Evolutionary conservation across 1,140 invertebrate genomes (phyloP).

Genomic region (Atta colombica): DNA sequence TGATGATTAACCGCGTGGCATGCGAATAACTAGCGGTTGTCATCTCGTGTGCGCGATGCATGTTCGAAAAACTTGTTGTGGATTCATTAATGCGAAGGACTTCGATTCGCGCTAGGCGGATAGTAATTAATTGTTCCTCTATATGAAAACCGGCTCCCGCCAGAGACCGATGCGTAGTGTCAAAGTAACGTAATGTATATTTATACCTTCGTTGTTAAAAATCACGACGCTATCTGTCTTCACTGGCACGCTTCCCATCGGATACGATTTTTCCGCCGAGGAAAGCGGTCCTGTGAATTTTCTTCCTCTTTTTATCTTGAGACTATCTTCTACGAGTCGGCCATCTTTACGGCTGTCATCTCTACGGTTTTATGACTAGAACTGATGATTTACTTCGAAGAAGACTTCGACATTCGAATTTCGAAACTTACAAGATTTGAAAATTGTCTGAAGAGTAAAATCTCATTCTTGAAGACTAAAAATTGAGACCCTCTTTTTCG

Average conservation of each 20-base stretch:
- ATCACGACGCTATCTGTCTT: not conserved
- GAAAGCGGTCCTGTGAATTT: not conserved
- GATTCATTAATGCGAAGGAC: conserved; percentile 4
- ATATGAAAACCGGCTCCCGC: conserved; percentile 29
- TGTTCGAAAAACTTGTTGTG: not conserved
- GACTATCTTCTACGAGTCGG: not conserved
- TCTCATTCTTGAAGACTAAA: no score
- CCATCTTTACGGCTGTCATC: no score
- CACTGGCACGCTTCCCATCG: not conserved
- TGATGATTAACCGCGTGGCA: conserved; percentile 27
- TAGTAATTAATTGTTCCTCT: conserved; percentile 29
- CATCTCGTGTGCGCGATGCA: not conserved
- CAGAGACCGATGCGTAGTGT: not conserved
- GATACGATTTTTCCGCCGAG: not conserved
- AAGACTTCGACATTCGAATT: no score
- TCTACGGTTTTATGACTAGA: no score
- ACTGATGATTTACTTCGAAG: no score
- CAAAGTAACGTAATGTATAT: not conserved
- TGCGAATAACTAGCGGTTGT: conserved; percentile 36
- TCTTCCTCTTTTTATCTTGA: not conserved
- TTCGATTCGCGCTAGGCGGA: conserved; percentile 8
- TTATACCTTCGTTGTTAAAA: conserved; percentile 1
- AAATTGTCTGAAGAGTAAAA: no score
- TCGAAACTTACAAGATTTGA: no score
- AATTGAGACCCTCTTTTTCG: no score